These are phyloP conservation scores for Aurelia coerulea DNA, from an alignment of 30 jellyfish, hydroid and myxozoan genomes.

Conservation along the genomic window DNA sequence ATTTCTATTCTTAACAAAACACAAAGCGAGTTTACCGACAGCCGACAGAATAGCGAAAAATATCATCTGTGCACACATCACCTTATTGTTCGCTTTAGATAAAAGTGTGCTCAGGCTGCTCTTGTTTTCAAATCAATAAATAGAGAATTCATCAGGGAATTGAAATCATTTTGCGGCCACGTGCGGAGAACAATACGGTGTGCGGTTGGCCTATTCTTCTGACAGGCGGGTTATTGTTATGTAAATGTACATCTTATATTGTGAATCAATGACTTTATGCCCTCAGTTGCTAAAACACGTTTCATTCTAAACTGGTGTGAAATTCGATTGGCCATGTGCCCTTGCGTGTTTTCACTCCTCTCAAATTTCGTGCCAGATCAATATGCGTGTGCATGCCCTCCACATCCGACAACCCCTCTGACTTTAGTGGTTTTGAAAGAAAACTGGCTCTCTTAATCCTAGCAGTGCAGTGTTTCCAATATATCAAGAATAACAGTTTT, in stretches of 20 bases:
- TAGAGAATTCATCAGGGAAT: not conserved
- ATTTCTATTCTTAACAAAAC: slow-evolving; percentile 30
- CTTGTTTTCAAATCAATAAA: not conserved
- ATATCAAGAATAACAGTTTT: too few relatives aligned
- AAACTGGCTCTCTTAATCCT: too few relatives aligned
- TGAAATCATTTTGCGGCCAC: slow-evolving; percentile 26
- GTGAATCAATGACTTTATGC: slow-evolving; percentile 46
- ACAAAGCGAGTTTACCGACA: slow-evolving; percentile 18
- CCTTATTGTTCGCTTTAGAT: not conserved
- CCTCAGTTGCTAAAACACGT: slow-evolving; percentile 15
- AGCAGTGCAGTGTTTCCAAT: too few relatives aligned
- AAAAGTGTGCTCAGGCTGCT: not conserved
- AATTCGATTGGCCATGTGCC: slow-evolving; percentile 34
- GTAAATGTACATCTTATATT: slow-evolving; percentile 17
- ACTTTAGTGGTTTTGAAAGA: too few relatives aligned
- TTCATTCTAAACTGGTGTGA: slow-evolving; percentile 24
- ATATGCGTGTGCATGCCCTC: not conserved
- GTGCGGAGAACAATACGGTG: slow-evolving; percentile 38
- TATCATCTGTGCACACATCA: slow-evolving; percentile 29
- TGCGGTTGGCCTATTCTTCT: slow-evolving; percentile 34
- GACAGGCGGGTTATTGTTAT: slow-evolving; percentile 20
- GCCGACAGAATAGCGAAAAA: not conserved
- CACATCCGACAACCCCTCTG: too few relatives aligned
- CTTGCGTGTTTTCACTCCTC: not conserved
- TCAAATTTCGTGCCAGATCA: slow-evolving; percentile 1